phyloP scores from a whole-genome alignment of 1,140 invertebrate genomes.

The Hirudo medicinalis region DNA sequence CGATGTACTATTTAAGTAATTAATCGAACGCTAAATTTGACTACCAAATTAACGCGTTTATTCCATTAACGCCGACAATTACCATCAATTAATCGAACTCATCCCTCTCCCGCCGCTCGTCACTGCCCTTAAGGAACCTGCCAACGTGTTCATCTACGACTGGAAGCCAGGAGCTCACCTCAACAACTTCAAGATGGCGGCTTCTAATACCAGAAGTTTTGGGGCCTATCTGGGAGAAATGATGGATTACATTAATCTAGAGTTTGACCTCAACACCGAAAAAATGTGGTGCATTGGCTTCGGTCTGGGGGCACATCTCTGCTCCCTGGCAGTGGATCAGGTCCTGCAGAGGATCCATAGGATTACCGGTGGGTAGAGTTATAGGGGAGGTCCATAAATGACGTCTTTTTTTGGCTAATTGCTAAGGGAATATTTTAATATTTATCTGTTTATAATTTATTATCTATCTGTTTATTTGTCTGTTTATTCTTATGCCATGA shows the following conservation, averaged over 20 bases:
- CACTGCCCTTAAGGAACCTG: constrained; percentile 12
- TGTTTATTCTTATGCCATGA: too few species aligned
- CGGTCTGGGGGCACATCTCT: constrained; percentile 36
- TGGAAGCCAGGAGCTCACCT: constrained; percentile 21
- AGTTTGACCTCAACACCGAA: too few species aligned
- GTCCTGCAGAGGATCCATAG: too few species aligned
- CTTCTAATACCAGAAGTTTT: constrained; percentile 23
- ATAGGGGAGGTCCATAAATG: constrained; percentile 39
- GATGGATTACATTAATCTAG: background rate
- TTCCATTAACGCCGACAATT: background rate
- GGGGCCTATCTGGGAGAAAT: constrained; percentile 43
- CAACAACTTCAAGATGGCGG: constrained; percentile 41
- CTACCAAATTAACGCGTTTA: too few species aligned
- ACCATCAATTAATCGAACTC: background rate
- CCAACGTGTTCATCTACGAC: constrained; percentile 58
- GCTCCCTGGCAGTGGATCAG: constrained; percentile 25
- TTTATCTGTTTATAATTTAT: too few species aligned
- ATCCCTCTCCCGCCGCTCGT: background rate
- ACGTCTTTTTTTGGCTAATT: background rate
- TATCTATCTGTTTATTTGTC: too few species aligned
- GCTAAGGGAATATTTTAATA: too few species aligned
- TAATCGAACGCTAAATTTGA: too few species aligned
- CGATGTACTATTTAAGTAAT: too few species aligned
- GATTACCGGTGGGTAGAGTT: constrained; percentile 41
- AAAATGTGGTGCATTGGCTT: constrained; percentile 35